phyloP scores from a whole-genome alignment of 2,113 vertebrate species.

The Tyto alba region DNA sequence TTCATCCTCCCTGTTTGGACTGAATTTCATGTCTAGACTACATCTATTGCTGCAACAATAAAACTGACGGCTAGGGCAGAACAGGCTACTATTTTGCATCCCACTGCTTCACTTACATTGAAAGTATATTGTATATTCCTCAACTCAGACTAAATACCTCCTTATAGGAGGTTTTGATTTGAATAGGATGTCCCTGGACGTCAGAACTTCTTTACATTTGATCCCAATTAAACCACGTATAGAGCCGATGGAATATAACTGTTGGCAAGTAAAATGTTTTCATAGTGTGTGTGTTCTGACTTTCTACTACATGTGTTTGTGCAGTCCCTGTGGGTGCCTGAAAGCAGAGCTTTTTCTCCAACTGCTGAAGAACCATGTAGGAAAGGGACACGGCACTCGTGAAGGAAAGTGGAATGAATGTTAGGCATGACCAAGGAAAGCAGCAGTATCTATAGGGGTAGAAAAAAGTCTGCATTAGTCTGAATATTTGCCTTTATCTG shows the following conservation, averaged over 20 bases:
- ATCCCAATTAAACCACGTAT: neutral
- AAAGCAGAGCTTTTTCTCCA: neutral
- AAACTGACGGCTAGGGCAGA: neutral
- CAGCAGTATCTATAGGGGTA: neutral
- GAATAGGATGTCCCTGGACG: neutral
- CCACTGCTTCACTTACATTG: neutral
- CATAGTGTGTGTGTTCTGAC: neutral
- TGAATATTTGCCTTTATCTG: neutral
- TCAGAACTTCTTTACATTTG: neutral
- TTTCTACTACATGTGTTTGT: neutral
- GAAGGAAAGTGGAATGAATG: neutral
- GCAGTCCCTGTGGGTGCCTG: neutral
- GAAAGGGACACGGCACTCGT: neutral
- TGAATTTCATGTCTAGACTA: neutral
- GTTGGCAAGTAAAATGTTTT: neutral
- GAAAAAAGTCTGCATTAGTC: neutral
- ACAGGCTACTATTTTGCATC: neutral
- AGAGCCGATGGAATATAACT: neutral
- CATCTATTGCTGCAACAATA: neutral
- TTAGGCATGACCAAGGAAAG: neutral
- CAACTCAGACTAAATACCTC: neutral
- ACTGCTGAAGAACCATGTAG: neutral
- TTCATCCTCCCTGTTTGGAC: neutral
- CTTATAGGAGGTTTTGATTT: neutral
- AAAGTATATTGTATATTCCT: neutral